Percentiles rank a stretch among this genome's conserved stretches.
These are phyloP conservation scores for Gastrophryne carolinensis DNA, from an alignment of 2,797 vertebrate genomes.

Conservation along the genomic window DNA sequence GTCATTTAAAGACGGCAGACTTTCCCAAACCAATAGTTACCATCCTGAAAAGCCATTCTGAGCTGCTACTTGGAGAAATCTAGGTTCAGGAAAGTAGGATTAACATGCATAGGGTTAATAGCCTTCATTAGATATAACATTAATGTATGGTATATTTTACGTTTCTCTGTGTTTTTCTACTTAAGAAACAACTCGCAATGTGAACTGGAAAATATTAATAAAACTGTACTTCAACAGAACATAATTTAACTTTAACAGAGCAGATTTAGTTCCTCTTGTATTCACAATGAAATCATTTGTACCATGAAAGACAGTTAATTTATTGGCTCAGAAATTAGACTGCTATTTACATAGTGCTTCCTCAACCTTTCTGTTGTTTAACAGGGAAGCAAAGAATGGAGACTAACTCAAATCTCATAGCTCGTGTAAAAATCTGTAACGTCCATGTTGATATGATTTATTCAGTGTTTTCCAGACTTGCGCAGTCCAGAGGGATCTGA, in stretches of 20 bases:
- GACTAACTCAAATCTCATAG: slow-evolving; percentile 49
- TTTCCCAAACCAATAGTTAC: too few relatives aligned
- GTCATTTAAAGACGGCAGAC: too few relatives aligned
- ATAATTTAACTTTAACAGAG: slow-evolving; percentile 18
- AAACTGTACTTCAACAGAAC: neutral
- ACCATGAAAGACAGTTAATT: slow-evolving; percentile 28
- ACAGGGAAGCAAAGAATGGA: slow-evolving; percentile 28
- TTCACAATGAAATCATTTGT: slow-evolving; percentile 29
- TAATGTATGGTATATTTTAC: neutral
- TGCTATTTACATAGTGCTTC: slow-evolving; percentile 9
- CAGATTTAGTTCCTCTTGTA: slow-evolving; percentile 5
- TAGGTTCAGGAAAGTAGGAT: too few relatives aligned
- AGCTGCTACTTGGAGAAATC: too few relatives aligned
- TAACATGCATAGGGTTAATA: too few relatives aligned
- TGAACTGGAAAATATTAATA: neutral
- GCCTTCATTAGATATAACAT: too few relatives aligned
- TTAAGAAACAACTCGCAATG: neutral
- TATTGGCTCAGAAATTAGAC: slow-evolving; percentile 19
- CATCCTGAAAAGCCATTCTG: too few relatives aligned
- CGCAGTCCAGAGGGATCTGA: slow-evolving; percentile 41
- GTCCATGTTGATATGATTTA: slow-evolving; percentile 50
- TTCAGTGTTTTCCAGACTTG: slow-evolving; percentile 46
- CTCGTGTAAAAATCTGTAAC: slow-evolving; percentile 48
- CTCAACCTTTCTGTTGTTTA: slow-evolving; percentile 28
- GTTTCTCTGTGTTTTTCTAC: neutral